These are phyloP conservation scores for Suillia variegata DNA, from an alignment of 2,888 invertebrate species.

Conservation along the genomic window DNA sequence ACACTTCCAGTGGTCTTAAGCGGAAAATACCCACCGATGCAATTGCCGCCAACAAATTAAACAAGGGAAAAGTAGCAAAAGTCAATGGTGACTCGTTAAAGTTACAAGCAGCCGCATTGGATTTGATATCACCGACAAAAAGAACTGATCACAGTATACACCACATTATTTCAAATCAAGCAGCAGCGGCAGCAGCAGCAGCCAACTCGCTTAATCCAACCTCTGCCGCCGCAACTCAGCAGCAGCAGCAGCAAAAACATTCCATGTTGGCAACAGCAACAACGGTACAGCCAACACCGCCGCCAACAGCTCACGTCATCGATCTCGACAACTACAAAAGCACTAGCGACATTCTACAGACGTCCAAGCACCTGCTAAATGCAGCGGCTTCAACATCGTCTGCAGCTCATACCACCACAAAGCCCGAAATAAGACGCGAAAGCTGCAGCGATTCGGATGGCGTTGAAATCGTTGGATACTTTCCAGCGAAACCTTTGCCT, in stretches of 20 bases:
- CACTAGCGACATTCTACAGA: slow-evolving; percentile 55
- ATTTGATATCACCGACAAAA: slow-evolving; percentile 47
- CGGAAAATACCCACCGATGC: slow-evolving; percentile 18
- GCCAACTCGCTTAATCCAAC: slow-evolving; percentile 11
- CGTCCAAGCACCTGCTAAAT: slow-evolving; percentile 52
- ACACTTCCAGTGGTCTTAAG: slow-evolving; percentile 45
- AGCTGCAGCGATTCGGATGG: slow-evolving; percentile 60
- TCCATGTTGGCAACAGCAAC: slow-evolving; percentile 30
- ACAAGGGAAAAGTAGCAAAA: slow-evolving; percentile 26
- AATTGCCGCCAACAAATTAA: slow-evolving; percentile 13
- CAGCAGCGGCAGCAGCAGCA: slow-evolving; percentile 25
- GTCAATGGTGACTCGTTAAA: slow-evolving; percentile 15
- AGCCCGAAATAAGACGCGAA: slow-evolving; percentile 33
- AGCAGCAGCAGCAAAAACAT: slow-evolving; percentile 41
- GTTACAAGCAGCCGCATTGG: slow-evolving; percentile 33
- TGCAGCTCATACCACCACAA: slow-evolving; percentile 16
- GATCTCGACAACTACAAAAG: slow-evolving; percentile 57
- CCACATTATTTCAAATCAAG: slow-evolving; percentile 41
- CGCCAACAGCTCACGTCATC: slow-evolving; percentile 50
- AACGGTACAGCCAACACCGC: slow-evolving; percentile 18
- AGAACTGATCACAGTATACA: slow-evolving; percentile 57
- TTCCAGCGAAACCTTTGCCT: slow-evolving; percentile 37
- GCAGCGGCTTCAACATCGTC: slow-evolving; percentile 24
- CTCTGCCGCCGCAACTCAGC: background rate
- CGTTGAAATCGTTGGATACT: slow-evolving; percentile 58